Evolutionary conservation across 2,888 invertebrate species (phyloP).

Genomic region (Notocelia uddmanniana): DNA sequence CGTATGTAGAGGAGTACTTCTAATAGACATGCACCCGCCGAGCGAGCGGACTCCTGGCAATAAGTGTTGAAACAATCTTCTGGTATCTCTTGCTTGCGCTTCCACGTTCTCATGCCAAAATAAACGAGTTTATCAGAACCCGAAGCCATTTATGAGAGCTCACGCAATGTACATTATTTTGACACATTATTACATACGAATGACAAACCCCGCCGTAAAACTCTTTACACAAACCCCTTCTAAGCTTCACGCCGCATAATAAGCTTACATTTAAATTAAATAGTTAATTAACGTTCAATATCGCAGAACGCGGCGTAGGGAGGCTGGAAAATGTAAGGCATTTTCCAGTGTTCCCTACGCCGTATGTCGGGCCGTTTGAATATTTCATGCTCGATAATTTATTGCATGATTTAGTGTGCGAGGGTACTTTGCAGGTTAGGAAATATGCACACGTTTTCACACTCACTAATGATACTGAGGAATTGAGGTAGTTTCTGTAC

Average conservation of each 20-base stretch:
- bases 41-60: no score
- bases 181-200: neutral
- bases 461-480: conserved; percentile 26
- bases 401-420: conserved; percentile 78
- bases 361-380: conserved; percentile 74
- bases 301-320: conserved; percentile 32
- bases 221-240: neutral
- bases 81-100: no score
- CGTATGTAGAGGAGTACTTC: no score
- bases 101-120: no score
- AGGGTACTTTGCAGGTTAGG: conserved; percentile 54
- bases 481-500: neutral
- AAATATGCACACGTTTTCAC: conserved; percentile 39
- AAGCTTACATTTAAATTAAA: conserved; percentile 46
- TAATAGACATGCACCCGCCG: no score
- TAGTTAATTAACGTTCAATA: conserved; percentile 64
- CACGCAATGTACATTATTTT: no score
- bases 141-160: no score
- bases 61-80: no score
- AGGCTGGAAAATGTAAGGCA: conserved; percentile 54
- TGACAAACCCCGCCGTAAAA: neutral
- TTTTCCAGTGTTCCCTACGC: conserved; percentile 70
- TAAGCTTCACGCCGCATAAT: neutral
- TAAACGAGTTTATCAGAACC: no score
- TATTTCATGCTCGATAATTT: conserved; percentile 82